Evolutionary conservation across 2,888 invertebrate species (phyloP).

Genomic region (Cacoxenus indagator): DNA sequence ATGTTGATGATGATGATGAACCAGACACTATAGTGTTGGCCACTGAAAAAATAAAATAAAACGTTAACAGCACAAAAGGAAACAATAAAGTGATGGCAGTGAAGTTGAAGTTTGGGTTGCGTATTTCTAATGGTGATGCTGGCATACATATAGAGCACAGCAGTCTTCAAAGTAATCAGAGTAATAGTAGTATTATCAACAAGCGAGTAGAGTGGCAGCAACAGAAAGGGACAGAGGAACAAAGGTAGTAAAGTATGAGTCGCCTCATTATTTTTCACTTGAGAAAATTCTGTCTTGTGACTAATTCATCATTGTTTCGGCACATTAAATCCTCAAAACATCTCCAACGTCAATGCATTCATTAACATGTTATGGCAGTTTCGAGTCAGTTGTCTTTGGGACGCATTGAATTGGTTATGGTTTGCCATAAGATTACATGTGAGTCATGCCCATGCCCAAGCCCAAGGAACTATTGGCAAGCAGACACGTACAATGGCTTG

Average conservation of each 20-base stretch:
- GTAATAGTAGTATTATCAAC: too few species aligned
- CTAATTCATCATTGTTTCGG: constrained; percentile 66
- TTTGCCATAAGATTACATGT: neutral
- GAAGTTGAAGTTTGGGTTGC: constrained; percentile 24
- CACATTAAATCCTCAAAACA: constrained; percentile 58
- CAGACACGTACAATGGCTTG: constrained; percentile 42
- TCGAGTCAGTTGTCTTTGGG: too few species aligned
- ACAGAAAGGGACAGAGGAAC: neutral
- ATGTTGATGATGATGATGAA: neutral
- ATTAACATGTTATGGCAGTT: constrained; percentile 54
- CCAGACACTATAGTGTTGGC: neutral
- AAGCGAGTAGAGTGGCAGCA: too few species aligned
- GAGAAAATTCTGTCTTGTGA: constrained; percentile 64
- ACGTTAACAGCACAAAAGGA: neutral
- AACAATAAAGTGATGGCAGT: constrained; percentile 18
- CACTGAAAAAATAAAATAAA: neutral
- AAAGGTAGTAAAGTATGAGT: constrained; percentile 13
- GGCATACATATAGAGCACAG: constrained; percentile 6
- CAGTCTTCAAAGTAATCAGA: too few species aligned
- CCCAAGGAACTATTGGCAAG: too few species aligned
- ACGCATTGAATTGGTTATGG: neutral
- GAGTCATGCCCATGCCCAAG: neutral
- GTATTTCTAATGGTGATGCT: constrained; percentile 29
- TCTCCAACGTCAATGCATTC: constrained; percentile 56
- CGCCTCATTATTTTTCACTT: constrained; percentile 62